Evolutionary conservation across 2,888 invertebrate genomes (phyloP).

Genomic region (Pecten maximus): DNA sequence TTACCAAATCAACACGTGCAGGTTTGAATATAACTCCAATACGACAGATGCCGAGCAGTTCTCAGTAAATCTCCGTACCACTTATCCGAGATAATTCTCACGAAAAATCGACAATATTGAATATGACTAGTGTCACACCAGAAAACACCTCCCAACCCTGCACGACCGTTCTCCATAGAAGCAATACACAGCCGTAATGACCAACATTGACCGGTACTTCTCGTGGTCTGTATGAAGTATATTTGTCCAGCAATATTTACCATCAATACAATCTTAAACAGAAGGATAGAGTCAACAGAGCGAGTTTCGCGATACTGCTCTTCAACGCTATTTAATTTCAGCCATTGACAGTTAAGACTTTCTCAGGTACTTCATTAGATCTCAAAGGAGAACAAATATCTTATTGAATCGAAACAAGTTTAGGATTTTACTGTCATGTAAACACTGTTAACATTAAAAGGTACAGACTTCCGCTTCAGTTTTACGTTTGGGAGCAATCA

Average conservation of each 20-base stretch:
- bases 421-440: neutral
- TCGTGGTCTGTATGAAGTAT: neutral
- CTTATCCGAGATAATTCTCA: neutral
- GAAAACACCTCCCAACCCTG: neutral
- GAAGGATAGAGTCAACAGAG: neutral
- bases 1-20: neutral
- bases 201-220: neutral
- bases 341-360: neutral
- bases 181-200: neutral
- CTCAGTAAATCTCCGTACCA: neutral
- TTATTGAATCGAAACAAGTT: constrained; percentile 3
- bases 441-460: neutral
- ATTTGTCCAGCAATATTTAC: constrained; percentile 25
- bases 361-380: neutral
- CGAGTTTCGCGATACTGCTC: neutral
- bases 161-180: neutral
- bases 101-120: neutral
- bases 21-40: neutral
- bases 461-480: neutral
- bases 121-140: neutral
- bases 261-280: neutral
- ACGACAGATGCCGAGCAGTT: neutral
- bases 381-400: neutral
- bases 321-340: neutral
- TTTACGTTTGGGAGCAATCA: neutral